Percentiles rank a stretch among this genome's conserved stretches.
Evolutionary conservation across 2,888 invertebrate species (phyloP).

Genomic region (Caradrina clavipalpis): DNA sequence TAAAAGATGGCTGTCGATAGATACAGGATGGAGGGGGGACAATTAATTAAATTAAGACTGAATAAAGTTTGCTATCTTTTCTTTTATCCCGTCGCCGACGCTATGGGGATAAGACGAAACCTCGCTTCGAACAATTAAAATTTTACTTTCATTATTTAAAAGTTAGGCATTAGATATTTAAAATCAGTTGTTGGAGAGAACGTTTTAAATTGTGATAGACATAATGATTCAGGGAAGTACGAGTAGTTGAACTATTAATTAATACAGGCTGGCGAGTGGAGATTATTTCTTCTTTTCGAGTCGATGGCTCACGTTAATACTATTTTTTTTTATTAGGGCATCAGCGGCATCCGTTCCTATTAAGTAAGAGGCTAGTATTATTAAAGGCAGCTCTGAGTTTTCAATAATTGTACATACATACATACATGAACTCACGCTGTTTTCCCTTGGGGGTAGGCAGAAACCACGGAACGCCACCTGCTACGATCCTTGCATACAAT

Average conservation of each 20-base stretch:
- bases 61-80: constrained; percentile 78
- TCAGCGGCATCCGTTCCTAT: no score
- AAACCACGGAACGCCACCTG: no score
- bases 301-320: no score
- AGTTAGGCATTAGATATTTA: constrained; percentile 41
- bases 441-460: no score
- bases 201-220: neutral
- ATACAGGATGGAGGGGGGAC: constrained; percentile 72
- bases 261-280: neutral
- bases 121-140: constrained; percentile 71
- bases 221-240: neutral
- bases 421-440: no score
- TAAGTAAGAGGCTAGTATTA: no score
- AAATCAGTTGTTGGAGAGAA: constrained; percentile 1
- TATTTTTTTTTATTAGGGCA: no score
- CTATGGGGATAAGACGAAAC: constrained; percentile 65
- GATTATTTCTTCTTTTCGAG: no score
- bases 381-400: no score
- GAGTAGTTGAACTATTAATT: neutral
- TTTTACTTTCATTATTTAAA: constrained; percentile 57
- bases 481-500: no score
- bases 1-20: constrained; percentile 75
- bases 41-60: constrained; percentile 82
- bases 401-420: no score
- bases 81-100: constrained; percentile 70